Evolutionary conservation across 2,797 vertebrate genomes (phyloP), one percentile per base, ranked within the genome.

Genomic region (Danio tinwini): DNA sequence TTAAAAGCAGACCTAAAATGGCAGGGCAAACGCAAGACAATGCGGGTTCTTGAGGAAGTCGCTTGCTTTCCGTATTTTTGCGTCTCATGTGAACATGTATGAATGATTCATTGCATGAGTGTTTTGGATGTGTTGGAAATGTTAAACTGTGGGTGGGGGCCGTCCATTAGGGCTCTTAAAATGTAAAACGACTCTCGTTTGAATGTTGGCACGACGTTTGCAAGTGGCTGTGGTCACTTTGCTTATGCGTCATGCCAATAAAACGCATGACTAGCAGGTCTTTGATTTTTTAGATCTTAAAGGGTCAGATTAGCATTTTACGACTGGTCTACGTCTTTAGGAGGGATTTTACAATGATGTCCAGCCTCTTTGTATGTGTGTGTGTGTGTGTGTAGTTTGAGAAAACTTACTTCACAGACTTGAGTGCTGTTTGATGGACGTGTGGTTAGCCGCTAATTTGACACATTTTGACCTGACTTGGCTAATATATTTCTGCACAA

Each of bases 111-210:
- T 76, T 83, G 58, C 82, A 68, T 67, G 63, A 64, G 45, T 40
- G 13, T 37, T 55, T 55, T 44, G 52, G 17, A 53, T 52, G 47
- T n/a, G 5, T 42, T 67, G 12, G 13, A 50, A 67, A 67, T 12
- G 64, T 61, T 59, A 49, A 17, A 40, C 67, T 47, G 84, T 83
- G 71, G 81, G 84, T 68, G 84, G 84, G 84, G 84, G 79, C 42
- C 7, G 79, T 85, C 84, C 81, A 73, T 76, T 64, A 16, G 6
- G 47, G 53, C 67, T 85, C 78, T 1, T n/a, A 56, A 58, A 44
- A 74, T 67, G 50, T 37, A 39, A 67, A 70, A 72, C 12, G 56
- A 49, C 37, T 39, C 58, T 39, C 58, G 49, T 50, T 42, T 74
- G 73, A 74, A 52, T 42, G 72, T 39, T 74, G 19, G 17, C 74